Base-by-base conservation (phyloP, 2,797 vertebrate species). In the Darevskia mixta region DNA sequence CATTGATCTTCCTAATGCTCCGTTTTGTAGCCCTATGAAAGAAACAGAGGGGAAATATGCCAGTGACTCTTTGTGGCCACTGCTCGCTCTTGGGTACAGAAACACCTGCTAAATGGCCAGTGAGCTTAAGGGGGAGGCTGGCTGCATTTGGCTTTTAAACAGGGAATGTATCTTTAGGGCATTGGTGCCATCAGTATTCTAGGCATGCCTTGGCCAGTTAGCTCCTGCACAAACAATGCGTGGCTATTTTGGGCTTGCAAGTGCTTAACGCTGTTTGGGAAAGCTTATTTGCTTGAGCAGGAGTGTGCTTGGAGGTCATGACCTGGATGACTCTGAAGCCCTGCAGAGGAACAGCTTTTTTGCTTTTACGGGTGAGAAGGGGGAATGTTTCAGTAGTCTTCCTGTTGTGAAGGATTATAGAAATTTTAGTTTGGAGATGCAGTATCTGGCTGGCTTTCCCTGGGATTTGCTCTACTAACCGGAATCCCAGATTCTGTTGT, bases 241-340 rank as follows among this genome's bases (percentile, higher is more conserved):
- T 20, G 76, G 1, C 79, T 73, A 78, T 66, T 88, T 27, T 5
- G 80, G 85, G 2, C 43, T 49, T 85, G 81, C n/a, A 8, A 1
- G 27, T 20, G 27, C 32, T 79, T 45, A 13, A 1, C 29, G 58
- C n/a, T 32, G 1, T 43, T 32, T 86, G 85, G 87, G 10, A 86
- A 91, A 86, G 6, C 91, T 83, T 82, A 78, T 78, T 79, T 76
- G n/a, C 73, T 49, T 66, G 69, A 49, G n/a, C 58, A 67, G 61
- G 27, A 45, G 38, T 38, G 67, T 75, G 43, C 83, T 79, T 29
- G 32, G 73, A 79, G 84, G 79, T 55, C 55, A 32, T 86, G 86
- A 88, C 83, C 79, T 73, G 66, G 35, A 86, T 86, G 41, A 45
- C n/a, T 78, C 25, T 38, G 61, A 87, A 87, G 79, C 64, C 73